Percentiles rank a stretch among this genome's conserved stretches.
Evolutionary conservation across 2,113 vertebrate species (phyloP).

Genomic region (Scopus umbretta): DNA sequence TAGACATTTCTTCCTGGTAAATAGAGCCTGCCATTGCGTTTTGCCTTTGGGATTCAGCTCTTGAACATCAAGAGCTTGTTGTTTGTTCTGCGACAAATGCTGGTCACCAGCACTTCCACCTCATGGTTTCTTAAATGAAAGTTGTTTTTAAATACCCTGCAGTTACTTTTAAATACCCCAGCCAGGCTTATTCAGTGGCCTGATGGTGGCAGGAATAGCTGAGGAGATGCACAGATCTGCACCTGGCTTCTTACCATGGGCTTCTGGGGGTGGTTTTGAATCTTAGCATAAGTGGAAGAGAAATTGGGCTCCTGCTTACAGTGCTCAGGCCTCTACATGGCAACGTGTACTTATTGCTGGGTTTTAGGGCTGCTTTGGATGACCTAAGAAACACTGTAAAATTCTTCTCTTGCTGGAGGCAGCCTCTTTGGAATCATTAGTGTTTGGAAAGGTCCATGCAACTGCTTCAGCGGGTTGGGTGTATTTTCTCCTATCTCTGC

Average conservation of each 20-base stretch:
- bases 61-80: neutral
- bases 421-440: neutral
- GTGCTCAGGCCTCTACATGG: neutral
- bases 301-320: neutral
- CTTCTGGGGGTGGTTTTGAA: neutral
- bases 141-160: neutral
- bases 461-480: neutral
- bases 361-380: neutral
- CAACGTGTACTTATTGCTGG: neutral
- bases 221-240: neutral
- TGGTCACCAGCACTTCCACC: neutral
- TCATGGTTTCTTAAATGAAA: rapidly evolving
- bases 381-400: neutral
- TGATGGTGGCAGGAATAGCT: neutral
- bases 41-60: neutral
- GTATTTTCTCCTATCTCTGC: neutral
- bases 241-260: neutral
- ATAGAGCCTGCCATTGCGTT: neutral
- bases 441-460: neutral
- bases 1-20: neutral
- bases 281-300: neutral
- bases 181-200: neutral
- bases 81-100: neutral
- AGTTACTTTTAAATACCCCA: neutral
- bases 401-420: neutral